phyloP scores from a whole-genome alignment of 1,140 invertebrate genomes.

The Drosophila virilis region DNA sequence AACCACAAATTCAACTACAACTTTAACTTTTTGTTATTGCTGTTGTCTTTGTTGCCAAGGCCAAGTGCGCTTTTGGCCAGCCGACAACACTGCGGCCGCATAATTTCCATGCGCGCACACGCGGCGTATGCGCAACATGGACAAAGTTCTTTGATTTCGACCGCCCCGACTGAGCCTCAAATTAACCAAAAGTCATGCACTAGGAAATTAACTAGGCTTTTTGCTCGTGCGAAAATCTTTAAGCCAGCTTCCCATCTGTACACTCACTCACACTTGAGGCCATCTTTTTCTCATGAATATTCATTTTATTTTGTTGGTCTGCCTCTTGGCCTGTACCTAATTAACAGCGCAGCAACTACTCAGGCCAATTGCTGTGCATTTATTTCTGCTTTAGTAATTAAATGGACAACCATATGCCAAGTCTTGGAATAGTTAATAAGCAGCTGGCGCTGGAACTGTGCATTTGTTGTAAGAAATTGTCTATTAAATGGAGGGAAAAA shows the following conservation, averaged over 20 bases:
- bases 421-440: slow-evolving; percentile 12
- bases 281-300: slow-evolving; percentile 66
- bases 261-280: slow-evolving; percentile 21
- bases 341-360: slow-evolving; percentile 51
- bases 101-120: slow-evolving; percentile 68
- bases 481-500: neutral
- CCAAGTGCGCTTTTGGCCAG: slow-evolving; percentile 53
- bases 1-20: slow-evolving; percentile 25
- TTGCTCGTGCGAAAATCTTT: slow-evolving; percentile 70
- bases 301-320: slow-evolving; percentile 33
- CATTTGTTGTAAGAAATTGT: neutral
- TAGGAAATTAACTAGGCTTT: slow-evolving; percentile 68
- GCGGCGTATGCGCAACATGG: slow-evolving; percentile 75
- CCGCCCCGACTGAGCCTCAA: slow-evolving; percentile 47
- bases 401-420: slow-evolving; percentile 24
- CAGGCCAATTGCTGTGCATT: slow-evolving; percentile 15
- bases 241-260: slow-evolving; percentile 56
- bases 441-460: neutral
- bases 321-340: slow-evolving; percentile 38
- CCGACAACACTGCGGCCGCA: slow-evolving; percentile 36
- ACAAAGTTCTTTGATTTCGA: slow-evolving; percentile 71
- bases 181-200: slow-evolving; percentile 74
- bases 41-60: slow-evolving; percentile 31
- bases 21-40: slow-evolving; percentile 33
- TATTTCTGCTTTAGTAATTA: slow-evolving; percentile 38